A percentile compares a stretch with the other conserved stretches of the same genome.
Evolutionary conservation across 2,888 invertebrate genomes (phyloP).

Genomic region (Dendrolimus houi): DNA sequence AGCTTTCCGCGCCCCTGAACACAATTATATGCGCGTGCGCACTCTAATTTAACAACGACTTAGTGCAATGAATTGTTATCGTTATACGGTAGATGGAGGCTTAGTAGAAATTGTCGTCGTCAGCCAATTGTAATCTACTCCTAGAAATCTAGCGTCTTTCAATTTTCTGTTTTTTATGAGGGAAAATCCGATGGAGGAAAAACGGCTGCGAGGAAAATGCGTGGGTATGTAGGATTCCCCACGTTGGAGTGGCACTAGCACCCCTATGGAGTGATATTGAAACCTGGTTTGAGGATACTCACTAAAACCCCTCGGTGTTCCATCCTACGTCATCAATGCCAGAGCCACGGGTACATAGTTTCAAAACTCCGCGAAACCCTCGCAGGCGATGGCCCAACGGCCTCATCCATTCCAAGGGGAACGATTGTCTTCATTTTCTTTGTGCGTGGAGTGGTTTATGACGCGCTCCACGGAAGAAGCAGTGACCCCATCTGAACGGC

Average conservation of each 20-base stretch:
- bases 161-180: neutral
- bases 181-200: neutral
- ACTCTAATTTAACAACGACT: constrained; percentile 18
- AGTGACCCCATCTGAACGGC: neutral
- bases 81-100: constrained; percentile 27
- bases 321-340: neutral
- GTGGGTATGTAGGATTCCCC: constrained; percentile 10
- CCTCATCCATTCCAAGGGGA: no score
- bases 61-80: constrained; percentile 16
- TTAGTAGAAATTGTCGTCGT: constrained; percentile 1
- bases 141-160: neutral
- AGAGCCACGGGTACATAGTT: no score
- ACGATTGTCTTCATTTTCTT: no score
- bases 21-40: constrained; percentile 9
- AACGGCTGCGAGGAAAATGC: constrained; percentile 1
- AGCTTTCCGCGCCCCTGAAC: constrained; percentile 6
- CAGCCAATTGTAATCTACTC: no score
- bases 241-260: no score
- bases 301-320: constrained; percentile 8
- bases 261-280: no score
- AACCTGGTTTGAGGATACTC: no score
- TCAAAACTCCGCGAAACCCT: no score
- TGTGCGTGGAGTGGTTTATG: no score
- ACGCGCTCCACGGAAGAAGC: constrained; percentile 6
- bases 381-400: no score